These are phyloP conservation scores for Drosophila pachea DNA, from an alignment of 1,140 invertebrate species.

Conservation along the genomic window DNA sequence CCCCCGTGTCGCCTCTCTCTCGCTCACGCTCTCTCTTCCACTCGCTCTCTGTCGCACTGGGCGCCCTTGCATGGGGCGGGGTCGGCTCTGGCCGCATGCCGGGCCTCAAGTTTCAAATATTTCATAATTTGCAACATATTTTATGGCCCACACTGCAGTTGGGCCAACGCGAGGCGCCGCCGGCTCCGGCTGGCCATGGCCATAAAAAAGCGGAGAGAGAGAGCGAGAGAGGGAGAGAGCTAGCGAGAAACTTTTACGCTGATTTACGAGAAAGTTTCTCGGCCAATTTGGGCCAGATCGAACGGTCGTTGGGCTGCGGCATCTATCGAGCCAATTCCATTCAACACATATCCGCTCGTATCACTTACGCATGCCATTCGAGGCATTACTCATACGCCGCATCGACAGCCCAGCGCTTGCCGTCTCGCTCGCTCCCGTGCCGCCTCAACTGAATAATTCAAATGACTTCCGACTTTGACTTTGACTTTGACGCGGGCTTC, in stretches of 20 bases:
- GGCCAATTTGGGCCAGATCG: slow-evolving; percentile 12
- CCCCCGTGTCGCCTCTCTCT: too few relatives aligned
- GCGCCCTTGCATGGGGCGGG: too few relatives aligned
- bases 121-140: slow-evolving; percentile 76
- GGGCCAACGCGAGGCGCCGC: slow-evolving; percentile 4
- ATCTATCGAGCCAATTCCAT: not conserved
- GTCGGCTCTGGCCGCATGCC: not conserved
- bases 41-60: not conserved
- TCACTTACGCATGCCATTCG: not conserved
- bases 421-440: not conserved
- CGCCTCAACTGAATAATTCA: slow-evolving; percentile 62
- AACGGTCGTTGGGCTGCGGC: not conserved
- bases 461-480: slow-evolving; percentile 70
- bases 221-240: not conserved
- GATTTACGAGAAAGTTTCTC: slow-evolving; percentile 38
- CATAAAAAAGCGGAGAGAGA: slow-evolving; percentile 5
- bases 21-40: too few relatives aligned
- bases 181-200: slow-evolving; percentile 6
- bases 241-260: slow-evolving; percentile 34
- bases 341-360: slow-evolving; percentile 1
- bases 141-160: slow-evolving; percentile 65
- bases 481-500: slow-evolving; percentile 58
- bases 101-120: slow-evolving; percentile 70
- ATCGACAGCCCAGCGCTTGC: not conserved
- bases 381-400: slow-evolving; percentile 42